phyloP scores from a whole-genome alignment of 23 tunicate species.

The Phallusia fumigata region DNA sequence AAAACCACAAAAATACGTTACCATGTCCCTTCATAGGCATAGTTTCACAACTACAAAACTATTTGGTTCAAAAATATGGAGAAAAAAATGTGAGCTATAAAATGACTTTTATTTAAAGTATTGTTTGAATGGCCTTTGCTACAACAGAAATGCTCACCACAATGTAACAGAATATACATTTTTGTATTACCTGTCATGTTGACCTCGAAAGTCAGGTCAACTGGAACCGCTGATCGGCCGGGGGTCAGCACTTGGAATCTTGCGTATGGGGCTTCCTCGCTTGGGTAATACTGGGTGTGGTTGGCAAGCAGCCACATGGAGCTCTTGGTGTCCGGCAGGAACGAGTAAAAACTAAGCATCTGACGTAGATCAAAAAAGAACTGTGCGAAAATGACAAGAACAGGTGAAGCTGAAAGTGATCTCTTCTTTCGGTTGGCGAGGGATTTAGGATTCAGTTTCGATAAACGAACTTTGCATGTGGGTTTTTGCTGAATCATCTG shows the following conservation, averaged over 20 bases:
- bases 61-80: too few relatives aligned
- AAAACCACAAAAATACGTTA: too few relatives aligned
- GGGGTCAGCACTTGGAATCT: neutral
- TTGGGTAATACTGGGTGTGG: neutral
- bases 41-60: too few relatives aligned
- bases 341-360: neutral
- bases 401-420: neutral
- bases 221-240: neutral
- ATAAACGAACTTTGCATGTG: neutral
- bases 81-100: too few relatives aligned
- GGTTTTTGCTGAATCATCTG: neutral
- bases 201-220: neutral
- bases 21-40: too few relatives aligned
- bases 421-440: neutral
- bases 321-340: neutral
- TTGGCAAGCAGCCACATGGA: neutral
- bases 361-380: neutral
- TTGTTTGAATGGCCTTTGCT: too few relatives aligned
- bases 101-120: too few relatives aligned
- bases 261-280: neutral
- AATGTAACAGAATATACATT: too few relatives aligned
- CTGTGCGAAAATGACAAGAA: neutral
- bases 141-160: too few relatives aligned
- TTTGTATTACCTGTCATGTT: neutral
- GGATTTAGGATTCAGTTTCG: neutral